Evolutionary conservation across 2,797 vertebrate species (phyloP).

Genomic region (Capromys pilorides): DNA sequence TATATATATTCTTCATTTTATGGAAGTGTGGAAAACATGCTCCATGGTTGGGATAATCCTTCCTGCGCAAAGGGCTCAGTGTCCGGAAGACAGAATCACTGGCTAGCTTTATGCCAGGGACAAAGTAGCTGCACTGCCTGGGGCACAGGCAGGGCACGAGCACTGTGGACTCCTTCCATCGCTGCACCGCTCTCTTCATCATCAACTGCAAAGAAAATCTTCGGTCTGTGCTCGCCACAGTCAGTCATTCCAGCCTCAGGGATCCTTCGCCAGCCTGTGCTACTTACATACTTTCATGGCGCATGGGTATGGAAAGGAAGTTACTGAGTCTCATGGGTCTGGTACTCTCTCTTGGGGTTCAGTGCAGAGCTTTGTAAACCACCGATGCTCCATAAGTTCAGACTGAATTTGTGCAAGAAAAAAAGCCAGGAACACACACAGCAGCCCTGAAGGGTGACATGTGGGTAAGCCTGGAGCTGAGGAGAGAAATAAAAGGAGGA

Average conservation of each 20-base stretch:
- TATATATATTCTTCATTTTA: neutral
- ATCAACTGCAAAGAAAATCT: neutral
- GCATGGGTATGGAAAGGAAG: slow-evolving; percentile 56
- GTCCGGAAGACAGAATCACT: neutral
- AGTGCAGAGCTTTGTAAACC: neutral
- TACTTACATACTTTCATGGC: neutral
- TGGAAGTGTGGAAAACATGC: neutral
- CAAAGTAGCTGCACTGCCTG: neutral
- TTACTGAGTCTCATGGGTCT: neutral
- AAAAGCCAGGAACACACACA: neutral
- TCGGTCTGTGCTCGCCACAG: neutral
- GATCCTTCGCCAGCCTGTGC: neutral
- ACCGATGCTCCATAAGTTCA: neutral
- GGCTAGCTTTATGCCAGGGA: neutral
- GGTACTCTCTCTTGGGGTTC: neutral
- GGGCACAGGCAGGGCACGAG: neutral
- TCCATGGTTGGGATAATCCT: neutral
- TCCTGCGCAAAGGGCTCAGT: neutral
- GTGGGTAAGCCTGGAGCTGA: neutral
- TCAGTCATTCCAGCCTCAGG: neutral
- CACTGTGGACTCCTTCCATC: neutral
- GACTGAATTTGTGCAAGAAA: neutral
- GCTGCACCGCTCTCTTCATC: neutral
- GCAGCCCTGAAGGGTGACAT: neutral
- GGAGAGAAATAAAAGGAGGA: neutral